Evolutionary conservation across 1,140 invertebrate species (phyloP), one percentile per base, ranked within the genome.

Genomic region (Euschistus heros): DNA sequence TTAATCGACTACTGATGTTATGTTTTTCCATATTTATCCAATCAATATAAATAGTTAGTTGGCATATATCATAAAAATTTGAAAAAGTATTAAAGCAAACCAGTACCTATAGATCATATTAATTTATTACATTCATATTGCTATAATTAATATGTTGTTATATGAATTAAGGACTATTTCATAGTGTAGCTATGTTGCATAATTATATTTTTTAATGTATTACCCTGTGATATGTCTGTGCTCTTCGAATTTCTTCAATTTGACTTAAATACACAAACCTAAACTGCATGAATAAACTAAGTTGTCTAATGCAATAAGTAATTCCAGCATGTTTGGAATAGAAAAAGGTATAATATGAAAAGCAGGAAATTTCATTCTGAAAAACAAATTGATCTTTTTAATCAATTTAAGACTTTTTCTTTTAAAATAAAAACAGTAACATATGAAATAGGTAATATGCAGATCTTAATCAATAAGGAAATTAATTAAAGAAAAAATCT

Each of bases 61-160:
- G 54, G 22, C 24, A 57, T 26, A 27, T 24, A 13, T 57, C 54
- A 57, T 57, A 57, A 57, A 57, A 57, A 3, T 57, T 22, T 2
- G 24, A 24, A 26, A 57, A 57, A 10, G 18, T 24, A 10, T 24
- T 14, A 57, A 24, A 57, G 54, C 54, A 24, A 15, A 0, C 14
- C 24, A 24, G 14, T 24, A 22, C 54, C 54, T 57, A 57, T 4
- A 57, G 10, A 24, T 14, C n/a, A 47, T 15, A 47, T 47, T 3
- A 20, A 17, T 44, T 8, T 47, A 17, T 4, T 4, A 17, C 15
- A 47, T 47, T 50, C 6, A 22, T 50, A 44, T 22, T 20, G 5
- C 1, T 37, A 13, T 37, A 1, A 1, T 37, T 37, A 37, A 37
- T 1, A 13, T 37, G 13, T 10, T 10, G n/a, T n/a, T n/a, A n/a